Conservation (phyloP, 2,888 invertebrate genomes). For the Malachius bipustulatus region DNA sequence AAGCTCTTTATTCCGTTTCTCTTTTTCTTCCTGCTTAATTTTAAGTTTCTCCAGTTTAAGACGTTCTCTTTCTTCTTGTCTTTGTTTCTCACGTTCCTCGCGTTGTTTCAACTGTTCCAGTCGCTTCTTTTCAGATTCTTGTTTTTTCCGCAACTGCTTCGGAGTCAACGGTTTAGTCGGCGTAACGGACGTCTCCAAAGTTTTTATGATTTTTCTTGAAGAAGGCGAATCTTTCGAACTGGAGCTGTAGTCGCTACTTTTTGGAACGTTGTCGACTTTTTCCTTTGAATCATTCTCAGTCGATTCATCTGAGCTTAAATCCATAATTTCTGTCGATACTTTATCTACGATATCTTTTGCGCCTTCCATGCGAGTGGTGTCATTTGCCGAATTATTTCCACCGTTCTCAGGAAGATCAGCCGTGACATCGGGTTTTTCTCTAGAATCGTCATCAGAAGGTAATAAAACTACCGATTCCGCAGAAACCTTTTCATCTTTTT, state of each 20-base stretch:
- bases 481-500: no score
- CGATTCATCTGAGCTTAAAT: no score
- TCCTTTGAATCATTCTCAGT: not conserved
- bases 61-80: constrained; percentile 21
- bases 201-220: no score
- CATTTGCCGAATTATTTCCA: no score
- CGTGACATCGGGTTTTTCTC: no score
- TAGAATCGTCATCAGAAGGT: no score
- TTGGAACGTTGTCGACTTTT: constrained; percentile 1
- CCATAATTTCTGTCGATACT: not conserved
- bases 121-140: constrained; percentile 27
- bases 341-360: constrained; percentile 8
- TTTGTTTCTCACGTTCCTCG: constrained; percentile 31
- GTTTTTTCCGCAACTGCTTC: constrained; percentile 42
- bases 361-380: no score
- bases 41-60: constrained; percentile 19
- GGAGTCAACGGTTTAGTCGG: constrained; percentile 29
- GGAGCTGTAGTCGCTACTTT: no score
- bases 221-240: no score
- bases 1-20: constrained; percentile 42
- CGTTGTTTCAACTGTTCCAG: constrained; percentile 34
- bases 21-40: constrained; percentile 27
- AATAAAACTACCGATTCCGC: no score
- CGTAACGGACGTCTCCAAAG: constrained; percentile 13
- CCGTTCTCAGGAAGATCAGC: no score